Conservation (phyloP, 2,888 invertebrate species). For the Platypus cylindrus region DNA sequence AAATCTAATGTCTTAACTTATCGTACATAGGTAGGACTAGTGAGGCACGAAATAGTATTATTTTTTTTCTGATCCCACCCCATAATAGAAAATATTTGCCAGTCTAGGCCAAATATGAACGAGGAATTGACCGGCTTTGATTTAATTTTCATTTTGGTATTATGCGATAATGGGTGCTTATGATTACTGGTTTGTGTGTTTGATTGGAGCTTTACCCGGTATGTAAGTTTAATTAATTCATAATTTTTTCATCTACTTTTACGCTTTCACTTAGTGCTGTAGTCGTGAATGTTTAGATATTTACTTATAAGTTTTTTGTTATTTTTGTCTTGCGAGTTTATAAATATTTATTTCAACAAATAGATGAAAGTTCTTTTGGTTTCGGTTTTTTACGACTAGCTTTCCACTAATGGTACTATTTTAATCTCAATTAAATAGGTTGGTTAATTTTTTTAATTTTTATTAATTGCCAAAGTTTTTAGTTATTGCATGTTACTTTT, state of each 20-base stretch:
- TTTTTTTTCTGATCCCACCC: slow-evolving; percentile 7
- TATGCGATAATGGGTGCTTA: slow-evolving; percentile 23
- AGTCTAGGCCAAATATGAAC: slow-evolving; percentile 8
- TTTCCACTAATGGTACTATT: too few species aligned
- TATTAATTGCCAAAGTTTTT: too few species aligned
- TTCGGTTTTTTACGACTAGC: too few species aligned
- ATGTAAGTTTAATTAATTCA: slow-evolving; percentile 18
- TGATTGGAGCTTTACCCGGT: slow-evolving; percentile 28
- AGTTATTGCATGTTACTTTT: too few species aligned
- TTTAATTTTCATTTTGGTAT: slow-evolving; percentile 13
- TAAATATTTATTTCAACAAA: too few species aligned
- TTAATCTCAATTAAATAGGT: too few species aligned
- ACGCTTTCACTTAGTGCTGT: slow-evolving; percentile 9
- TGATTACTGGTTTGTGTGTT: slow-evolving; percentile 27
- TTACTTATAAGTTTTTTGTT: background rate
- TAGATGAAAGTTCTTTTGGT: too few species aligned
- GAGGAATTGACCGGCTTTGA: slow-evolving; percentile 9
- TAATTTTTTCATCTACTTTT: slow-evolving; percentile 3
- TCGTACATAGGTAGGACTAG: background rate
- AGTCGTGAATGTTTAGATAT: background rate
- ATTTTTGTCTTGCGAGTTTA: too few species aligned
- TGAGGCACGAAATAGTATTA: slow-evolving; percentile 4
- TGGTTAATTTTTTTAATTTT: too few species aligned
- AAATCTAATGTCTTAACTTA: too few species aligned
- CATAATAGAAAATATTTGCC: slow-evolving; percentile 5